Conservation (phyloP, 2,888 invertebrate species). For the Melieria crassipennis region DNA sequence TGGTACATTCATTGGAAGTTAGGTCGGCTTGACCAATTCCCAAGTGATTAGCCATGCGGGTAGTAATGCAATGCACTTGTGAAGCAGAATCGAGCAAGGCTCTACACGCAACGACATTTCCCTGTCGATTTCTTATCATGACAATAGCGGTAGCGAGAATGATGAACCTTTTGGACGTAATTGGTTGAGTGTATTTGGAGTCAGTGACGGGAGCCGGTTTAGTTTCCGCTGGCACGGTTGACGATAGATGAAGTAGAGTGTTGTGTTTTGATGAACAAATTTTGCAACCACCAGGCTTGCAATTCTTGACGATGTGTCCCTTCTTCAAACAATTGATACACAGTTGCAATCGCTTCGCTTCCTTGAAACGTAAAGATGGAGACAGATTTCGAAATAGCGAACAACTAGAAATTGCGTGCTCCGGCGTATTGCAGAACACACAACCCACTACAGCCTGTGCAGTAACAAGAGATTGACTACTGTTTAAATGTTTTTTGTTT, state of each 20-base stretch:
- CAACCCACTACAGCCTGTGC: too few relatives aligned
- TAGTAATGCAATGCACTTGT: slow-evolving; percentile 26
- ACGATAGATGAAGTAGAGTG: background rate
- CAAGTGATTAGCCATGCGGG: slow-evolving; percentile 21
- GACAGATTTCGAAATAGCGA: too few relatives aligned
- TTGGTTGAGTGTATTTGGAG: background rate
- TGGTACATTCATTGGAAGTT: background rate
- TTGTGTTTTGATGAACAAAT: slow-evolving; percentile 18
- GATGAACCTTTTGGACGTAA: background rate
- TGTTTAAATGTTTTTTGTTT: too few relatives aligned
- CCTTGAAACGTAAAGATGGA: too few relatives aligned
- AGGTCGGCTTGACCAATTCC: slow-evolving; percentile 28
- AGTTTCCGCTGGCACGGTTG: background rate
- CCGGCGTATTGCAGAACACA: too few relatives aligned
- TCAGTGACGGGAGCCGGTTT: slow-evolving; percentile 11
- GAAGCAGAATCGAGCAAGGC: slow-evolving; percentile 33
- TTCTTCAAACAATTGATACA: slow-evolving; percentile 29
- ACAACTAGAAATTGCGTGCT: too few relatives aligned
- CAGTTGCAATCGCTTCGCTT: too few relatives aligned
- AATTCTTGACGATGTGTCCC: slow-evolving; percentile 12
- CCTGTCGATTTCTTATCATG: slow-evolving; percentile 12
- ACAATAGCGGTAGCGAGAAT: slow-evolving; percentile 31
- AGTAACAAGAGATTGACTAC: too few relatives aligned
- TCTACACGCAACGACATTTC: slow-evolving; percentile 25
- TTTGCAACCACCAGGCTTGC: slow-evolving; percentile 19